Conservation (phyloP, 2,888 invertebrate species). For the Phrixothrix hirtus region DNA sequence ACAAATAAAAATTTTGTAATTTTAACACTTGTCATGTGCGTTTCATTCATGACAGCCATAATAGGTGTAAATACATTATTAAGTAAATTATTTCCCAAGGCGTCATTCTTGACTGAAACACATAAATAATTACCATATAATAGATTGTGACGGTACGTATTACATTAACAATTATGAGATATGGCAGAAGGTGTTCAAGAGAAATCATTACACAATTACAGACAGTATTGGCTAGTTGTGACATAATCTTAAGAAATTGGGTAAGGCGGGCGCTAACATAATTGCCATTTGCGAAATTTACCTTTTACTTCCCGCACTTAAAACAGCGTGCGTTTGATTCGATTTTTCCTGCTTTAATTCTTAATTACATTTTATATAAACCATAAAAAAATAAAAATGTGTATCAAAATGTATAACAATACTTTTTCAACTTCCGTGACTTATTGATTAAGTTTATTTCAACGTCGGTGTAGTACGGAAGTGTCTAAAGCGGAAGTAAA, state of each 20-base stretch:
- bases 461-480: constrained; percentile 1
- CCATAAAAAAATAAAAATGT: background rate
- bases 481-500: constrained; percentile 14
- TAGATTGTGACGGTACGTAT: background rate
- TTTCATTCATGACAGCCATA: background rate
- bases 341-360: constrained; percentile 13
- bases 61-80: too few relatives aligned
- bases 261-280: constrained; percentile 29
- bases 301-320: constrained; percentile 32
- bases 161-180: constrained; percentile 10
- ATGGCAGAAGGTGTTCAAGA: constrained; percentile 17
- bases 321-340: constrained; percentile 10
- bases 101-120: background rate
- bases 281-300: constrained; percentile 29
- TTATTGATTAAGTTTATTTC: constrained; percentile 2
- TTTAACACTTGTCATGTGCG: too few relatives aligned
- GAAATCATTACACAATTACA: constrained; percentile 21
- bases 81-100: background rate
- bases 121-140: background rate
- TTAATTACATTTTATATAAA: constrained; percentile 4
- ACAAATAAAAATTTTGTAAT: too few relatives aligned
- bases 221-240: constrained; percentile 30
- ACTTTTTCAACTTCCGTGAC: constrained; percentile 2
- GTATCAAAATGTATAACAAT: background rate
- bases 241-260: constrained; percentile 29